phyloP scores from a whole-genome alignment of 2,797 vertebrate genomes.

The Pseudocheirus occidentalis region DNA sequence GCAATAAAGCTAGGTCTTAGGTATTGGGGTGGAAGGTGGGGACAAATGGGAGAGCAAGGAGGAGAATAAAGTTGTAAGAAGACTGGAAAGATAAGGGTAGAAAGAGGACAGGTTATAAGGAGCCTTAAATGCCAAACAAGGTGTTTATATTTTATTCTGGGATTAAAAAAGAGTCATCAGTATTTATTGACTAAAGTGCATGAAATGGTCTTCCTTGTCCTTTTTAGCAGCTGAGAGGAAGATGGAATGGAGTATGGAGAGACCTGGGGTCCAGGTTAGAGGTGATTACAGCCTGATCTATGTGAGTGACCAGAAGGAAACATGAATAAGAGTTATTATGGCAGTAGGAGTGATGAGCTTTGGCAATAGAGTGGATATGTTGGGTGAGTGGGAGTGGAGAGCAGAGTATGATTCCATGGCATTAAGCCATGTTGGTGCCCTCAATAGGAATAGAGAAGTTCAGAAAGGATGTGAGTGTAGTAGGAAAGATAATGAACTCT shows the following conservation, averaged over 20 bases:
- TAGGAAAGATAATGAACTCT: neutral
- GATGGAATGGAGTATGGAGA: neutral
- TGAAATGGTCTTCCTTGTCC: neutral
- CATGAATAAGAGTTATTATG: neutral
- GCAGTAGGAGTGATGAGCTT: neutral
- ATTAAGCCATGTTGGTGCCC: neutral
- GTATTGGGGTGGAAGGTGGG: neutral
- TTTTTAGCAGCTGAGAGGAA: neutral
- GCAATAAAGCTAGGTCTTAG: neutral
- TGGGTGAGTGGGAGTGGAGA: neutral
- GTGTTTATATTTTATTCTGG: neutral
- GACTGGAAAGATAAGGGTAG: neutral
- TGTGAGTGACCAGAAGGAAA: neutral
- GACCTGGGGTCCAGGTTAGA: neutral
- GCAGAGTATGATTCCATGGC: neutral
- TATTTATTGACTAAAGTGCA: neutral
- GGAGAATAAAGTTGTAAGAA: too few species aligned
- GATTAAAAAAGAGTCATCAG: neutral
- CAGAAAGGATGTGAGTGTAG: neutral
- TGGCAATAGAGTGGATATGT: neutral
- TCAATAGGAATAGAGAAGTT: neutral
- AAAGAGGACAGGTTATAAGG: neutral
- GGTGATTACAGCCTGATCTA: neutral
- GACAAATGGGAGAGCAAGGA: too few species aligned
- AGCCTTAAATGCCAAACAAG: neutral